Percentiles rank a stretch among this genome's conserved stretches.
These are phyloP conservation scores for Galeopterus variegatus DNA, from an alignment of 2,113 vertebrate genomes.

Conservation along the genomic window DNA sequence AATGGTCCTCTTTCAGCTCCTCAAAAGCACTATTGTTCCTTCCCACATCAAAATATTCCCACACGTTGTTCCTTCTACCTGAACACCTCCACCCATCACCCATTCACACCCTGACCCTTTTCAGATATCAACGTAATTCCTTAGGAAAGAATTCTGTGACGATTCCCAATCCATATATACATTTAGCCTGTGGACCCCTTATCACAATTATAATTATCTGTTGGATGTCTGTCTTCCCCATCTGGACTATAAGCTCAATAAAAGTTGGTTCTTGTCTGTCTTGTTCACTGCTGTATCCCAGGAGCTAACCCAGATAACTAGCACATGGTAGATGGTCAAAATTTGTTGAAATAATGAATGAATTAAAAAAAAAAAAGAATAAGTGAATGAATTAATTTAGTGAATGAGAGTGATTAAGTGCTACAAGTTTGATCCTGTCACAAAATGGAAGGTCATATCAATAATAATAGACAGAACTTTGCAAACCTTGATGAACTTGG, in stretches of 20 bases:
- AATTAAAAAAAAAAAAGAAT: neutral
- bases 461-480: neutral
- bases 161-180: neutral
- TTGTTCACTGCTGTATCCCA: slow-evolving; percentile 6
- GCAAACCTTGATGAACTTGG: neutral
- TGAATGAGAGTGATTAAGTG: neutral
- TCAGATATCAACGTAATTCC: neutral
- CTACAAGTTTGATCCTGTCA: neutral
- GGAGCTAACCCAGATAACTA: neutral
- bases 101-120: neutral
- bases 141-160: slow-evolving; percentile 2
- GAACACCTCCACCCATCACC: neutral
- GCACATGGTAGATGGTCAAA: neutral
- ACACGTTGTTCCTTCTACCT: neutral
- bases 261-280: neutral
- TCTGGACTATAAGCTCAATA: neutral
- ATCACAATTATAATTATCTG: neutral
- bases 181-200: neutral
- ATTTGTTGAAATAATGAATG: slow-evolving; percentile 6
- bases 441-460: neutral
- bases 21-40: neutral
- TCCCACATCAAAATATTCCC: slow-evolving; percentile 24
- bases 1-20: neutral
- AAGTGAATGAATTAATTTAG: neutral
- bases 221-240: neutral